A percentile compares a stretch with the other conserved stretches of the same genome.
phyloP scores from a whole-genome alignment of 1,140 invertebrate species.

The Coptotermes formosanus region DNA sequence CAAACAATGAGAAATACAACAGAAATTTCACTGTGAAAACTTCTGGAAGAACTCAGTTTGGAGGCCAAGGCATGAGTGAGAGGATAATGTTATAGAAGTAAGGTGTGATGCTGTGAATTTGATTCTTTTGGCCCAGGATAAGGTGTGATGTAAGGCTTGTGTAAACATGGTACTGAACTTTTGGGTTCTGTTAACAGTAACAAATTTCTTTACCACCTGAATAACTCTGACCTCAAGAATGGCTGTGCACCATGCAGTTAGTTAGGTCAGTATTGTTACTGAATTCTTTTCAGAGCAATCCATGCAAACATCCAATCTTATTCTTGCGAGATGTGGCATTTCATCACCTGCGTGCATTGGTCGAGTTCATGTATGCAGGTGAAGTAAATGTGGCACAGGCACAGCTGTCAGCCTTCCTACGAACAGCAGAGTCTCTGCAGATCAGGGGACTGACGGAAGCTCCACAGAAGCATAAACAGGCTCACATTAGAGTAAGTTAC shows the following conservation, averaged over 20 bases:
- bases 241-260: not conserved
- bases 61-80: too few species aligned
- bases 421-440: conserved; percentile 83
- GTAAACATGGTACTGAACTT: too few species aligned
- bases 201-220: too few species aligned
- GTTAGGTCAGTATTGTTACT: not conserved
- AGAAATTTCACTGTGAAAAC: too few species aligned
- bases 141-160: too few species aligned
- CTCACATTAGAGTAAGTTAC: not conserved
- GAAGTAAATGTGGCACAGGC: conserved; percentile 90
- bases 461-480: conserved; percentile 38
- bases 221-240: not conserved
- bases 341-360: conserved; percentile 71
- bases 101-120: too few species aligned
- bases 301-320: conserved; percentile 81
- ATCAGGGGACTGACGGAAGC: conserved; percentile 80
- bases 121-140: too few species aligned
- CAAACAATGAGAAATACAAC: too few species aligned
- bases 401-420: conserved; percentile 80
- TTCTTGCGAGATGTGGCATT: conserved; percentile 78
- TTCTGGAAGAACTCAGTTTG: too few species aligned
- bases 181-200: too few species aligned
- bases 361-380: conserved; percentile 84
- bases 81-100: too few species aligned
- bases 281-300: conserved; percentile 68